Base-by-base conservation (phyloP, 2,888 invertebrate genomes). In the Branchinecta sandiegonensis region DNA sequence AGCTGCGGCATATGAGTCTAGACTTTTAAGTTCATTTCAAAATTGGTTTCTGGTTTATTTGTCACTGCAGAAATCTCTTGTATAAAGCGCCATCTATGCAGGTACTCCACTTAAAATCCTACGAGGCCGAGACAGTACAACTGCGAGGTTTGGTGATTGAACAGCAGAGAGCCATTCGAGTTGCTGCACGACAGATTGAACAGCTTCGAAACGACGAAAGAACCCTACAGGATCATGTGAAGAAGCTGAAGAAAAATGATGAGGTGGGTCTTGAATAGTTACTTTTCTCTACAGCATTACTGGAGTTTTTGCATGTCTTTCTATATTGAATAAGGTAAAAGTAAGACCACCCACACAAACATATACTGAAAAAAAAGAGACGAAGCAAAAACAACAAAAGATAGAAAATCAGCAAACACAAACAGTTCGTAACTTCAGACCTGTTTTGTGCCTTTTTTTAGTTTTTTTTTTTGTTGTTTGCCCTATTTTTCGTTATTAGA, bases 121-220 rank as follows among this genome's bases (percentile, higher is more conserved):
- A 80, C 73, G 82, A 83, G 76, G 78, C 79, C 2, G 84, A 85
- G 77, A 80, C 83, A 23, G 79, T 79, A 68, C 80, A 83, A 72
- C 76, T 85, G 8, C 77, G 83, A 67, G 83, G 83, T 0, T 73
- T 83, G 14, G 82, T 82, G 0, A 77, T 81, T 0, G 84, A 85
- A 70, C 84, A 85, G 72, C 84, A 85, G 74, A 67, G 80, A 2
- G 79, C 82, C 0, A 78, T 86, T 6, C 80, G 83, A 71, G 77
- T 81, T 0, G 79, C 85, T 63, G 79, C 80, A 65, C 78, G 81
- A 14, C 83, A 84, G 73, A 79, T 84, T 67, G 84, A 82, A 71
- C 80, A 81, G 72, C 79, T 84, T 71, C 80, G 80, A 73, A 71
- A 75, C 12, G 81, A 82, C 10, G 85, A 85, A 71, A 81, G 82